phyloP scores from a whole-genome alignment of 2,113 vertebrate genomes.

The Phylloscopus trochiloides region DNA sequence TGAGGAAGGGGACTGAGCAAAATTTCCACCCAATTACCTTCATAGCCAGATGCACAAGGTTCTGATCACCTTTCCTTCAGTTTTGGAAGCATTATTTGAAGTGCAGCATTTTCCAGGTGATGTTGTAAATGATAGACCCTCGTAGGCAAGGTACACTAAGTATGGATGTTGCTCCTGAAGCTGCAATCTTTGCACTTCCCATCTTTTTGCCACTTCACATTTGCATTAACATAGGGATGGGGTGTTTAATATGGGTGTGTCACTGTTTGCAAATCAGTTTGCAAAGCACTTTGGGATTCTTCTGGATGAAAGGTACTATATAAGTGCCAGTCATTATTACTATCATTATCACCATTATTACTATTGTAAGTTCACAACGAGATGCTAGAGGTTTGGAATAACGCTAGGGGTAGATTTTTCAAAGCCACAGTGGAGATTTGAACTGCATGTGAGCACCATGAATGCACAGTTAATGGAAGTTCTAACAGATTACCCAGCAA shows the following conservation, averaged over 20 bases:
- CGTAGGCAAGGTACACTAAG: not conserved
- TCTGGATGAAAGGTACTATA: slow-evolving; percentile 21
- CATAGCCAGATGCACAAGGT: not conserved
- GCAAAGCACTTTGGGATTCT: slow-evolving; percentile 23
- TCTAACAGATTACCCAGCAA: not conserved
- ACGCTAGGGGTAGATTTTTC: not conserved
- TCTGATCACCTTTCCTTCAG: not conserved
- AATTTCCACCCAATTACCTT: slow-evolving; percentile 20
- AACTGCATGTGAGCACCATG: not conserved
- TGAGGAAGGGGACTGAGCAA: not conserved
- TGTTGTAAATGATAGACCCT: not conserved
- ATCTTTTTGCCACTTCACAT: not conserved
- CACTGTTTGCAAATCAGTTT: not conserved
- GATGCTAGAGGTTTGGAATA: not conserved
- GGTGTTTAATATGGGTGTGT: not conserved
- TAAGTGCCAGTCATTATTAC: slow-evolving; percentile 54
- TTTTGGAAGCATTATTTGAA: not conserved
- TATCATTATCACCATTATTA: slow-evolving; percentile 28
- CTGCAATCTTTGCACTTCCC: not conserved
- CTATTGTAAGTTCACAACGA: slow-evolving; percentile 5
- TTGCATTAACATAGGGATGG: not conserved
- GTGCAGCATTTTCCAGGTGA: not conserved
- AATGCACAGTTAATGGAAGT: not conserved
- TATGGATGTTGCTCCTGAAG: not conserved
- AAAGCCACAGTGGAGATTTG: not conserved